Evolutionary conservation across 2,888 invertebrate genomes (phyloP).

Genomic region (Luffia ferchaultella): DNA sequence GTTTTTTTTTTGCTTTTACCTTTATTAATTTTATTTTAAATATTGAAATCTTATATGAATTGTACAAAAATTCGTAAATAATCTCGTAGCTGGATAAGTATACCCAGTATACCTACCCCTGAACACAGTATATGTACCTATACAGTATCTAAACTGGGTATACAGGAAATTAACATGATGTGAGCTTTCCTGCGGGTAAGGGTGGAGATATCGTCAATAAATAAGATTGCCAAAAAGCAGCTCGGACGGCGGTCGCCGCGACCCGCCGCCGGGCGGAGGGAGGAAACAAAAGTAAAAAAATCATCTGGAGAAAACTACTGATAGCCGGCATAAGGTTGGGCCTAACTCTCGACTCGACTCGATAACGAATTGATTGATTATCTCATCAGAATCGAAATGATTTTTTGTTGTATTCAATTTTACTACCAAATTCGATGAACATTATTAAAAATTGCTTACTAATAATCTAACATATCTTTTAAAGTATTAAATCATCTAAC

Average conservation of each 20-base stretch:
- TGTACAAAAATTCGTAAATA: no score
- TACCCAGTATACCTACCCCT: no score
- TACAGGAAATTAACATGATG: slow-evolving; percentile 60
- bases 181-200: slow-evolving; percentile 41
- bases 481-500: no score
- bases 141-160: slow-evolving; percentile 17
- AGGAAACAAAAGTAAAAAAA: slow-evolving; percentile 44
- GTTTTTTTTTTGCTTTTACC: no score
- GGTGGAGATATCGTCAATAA: slow-evolving; percentile 48
- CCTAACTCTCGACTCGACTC: neutral
- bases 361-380: neutral
- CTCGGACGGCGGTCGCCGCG: slow-evolving; percentile 20
- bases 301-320: slow-evolving; percentile 23
- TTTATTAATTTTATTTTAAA: no score
- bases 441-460: no score
- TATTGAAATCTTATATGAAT: no score
- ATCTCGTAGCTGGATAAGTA: no score
- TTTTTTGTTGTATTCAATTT: no score
- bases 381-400: neutral
- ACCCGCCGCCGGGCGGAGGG: slow-evolving; percentile 25
- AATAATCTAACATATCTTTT: no score
- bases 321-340: neutral
- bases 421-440: no score
- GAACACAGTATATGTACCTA: neutral
- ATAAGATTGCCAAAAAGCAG: slow-evolving; percentile 56